Evolutionary conservation across 2,797 vertebrate species (phyloP).

Genomic region (Phrynocephalus forsythii): DNA sequence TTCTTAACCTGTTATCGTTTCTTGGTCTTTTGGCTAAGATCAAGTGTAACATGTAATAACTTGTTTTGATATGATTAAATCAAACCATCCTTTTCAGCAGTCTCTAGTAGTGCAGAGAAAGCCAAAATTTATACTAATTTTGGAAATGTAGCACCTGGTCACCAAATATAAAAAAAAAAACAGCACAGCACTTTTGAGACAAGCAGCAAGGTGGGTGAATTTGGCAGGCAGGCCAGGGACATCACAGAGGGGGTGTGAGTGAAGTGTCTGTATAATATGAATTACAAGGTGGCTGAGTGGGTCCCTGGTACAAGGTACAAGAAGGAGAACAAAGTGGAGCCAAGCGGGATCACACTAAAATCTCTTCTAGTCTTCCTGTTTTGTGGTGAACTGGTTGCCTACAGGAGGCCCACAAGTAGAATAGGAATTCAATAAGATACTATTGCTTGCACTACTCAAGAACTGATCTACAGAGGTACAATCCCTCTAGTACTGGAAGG

Average conservation of each 20-base stretch:
- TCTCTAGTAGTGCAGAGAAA: neutral
- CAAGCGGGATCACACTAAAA: neutral
- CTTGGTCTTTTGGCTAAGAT: neutral
- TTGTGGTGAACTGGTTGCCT: too few species aligned
- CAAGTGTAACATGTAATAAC: neutral
- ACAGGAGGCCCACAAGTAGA: too few species aligned
- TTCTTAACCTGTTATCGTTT: neutral
- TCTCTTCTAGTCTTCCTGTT: too few species aligned
- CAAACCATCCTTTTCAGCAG: neutral
- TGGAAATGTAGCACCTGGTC: neutral
- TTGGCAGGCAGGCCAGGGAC: neutral
- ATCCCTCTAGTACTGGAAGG: too few species aligned
- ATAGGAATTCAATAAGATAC: too few species aligned
- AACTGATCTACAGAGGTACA: too few species aligned
- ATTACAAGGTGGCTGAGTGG: neutral
- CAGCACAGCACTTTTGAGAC: neutral
- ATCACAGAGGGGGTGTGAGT: neutral
- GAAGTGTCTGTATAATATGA: neutral
- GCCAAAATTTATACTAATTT: neutral
- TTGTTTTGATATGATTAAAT: neutral
- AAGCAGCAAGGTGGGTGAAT: neutral
- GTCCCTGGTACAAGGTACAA: rapidly evolving
- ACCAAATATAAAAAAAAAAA: neutral
- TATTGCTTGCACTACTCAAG: too few species aligned
- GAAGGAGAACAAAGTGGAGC: neutral